Evolutionary conservation across 2,797 vertebrate genomes (phyloP).

Genomic region (Urocyon cinereoargenteus): DNA sequence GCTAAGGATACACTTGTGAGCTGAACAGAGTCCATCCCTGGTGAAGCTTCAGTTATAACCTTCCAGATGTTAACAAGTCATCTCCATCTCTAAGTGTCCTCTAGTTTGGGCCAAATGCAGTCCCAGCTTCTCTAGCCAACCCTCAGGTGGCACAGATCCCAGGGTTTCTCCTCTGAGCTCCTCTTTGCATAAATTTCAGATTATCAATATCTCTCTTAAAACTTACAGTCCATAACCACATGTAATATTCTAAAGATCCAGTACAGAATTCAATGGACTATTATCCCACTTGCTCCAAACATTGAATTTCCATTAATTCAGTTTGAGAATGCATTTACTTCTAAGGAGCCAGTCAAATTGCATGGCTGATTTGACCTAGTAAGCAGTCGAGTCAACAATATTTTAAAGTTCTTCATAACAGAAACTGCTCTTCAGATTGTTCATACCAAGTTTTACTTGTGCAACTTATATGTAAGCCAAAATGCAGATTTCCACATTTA

Average conservation of each 20-base stretch:
- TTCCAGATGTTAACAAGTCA: not conserved
- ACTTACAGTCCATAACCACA: not conserved
- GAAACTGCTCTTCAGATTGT: conserved; percentile 8
- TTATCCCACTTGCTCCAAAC: not conserved
- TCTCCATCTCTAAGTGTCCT: not conserved
- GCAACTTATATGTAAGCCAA: not conserved
- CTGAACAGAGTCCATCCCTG: not conserved
- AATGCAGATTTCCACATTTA: conserved; percentile 10
- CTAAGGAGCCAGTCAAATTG: not conserved
- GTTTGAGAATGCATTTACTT: conserved; percentile 22
- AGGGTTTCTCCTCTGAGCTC: not conserved
- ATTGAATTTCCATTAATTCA: conserved; percentile 41
- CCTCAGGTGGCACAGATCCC: not conserved
- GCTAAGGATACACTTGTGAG: not conserved
- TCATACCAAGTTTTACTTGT: not conserved
- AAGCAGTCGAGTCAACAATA: not conserved
- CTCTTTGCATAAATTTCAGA: not conserved
- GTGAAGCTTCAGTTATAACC: not conserved
- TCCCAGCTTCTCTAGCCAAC: not conserved
- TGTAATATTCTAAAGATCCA: not conserved
- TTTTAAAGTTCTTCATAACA: conserved; percentile 30
- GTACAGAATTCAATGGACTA: not conserved
- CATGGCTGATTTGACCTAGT: not conserved
- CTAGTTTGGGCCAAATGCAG: not conserved
- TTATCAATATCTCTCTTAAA: conserved; percentile 2